Conservation (phyloP, 2,888 invertebrate species). For the Agapostemon virescens region DNA sequence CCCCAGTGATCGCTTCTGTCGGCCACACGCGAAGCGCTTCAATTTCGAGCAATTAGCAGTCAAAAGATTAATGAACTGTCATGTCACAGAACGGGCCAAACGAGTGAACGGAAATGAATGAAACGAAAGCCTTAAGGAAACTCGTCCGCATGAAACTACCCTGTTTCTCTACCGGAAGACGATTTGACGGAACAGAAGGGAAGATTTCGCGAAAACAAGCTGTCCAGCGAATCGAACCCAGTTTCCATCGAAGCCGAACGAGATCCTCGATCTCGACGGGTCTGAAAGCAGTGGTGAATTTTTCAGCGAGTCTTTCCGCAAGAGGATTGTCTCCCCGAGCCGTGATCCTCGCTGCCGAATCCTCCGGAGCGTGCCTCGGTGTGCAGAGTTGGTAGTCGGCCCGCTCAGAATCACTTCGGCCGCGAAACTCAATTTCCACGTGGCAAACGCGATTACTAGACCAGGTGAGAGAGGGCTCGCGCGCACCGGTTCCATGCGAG, state of each 20-base stretch:
- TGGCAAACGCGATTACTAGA: constrained; percentile 36
- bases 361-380: neutral
- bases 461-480: constrained; percentile 20
- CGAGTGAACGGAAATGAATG: too few relatives aligned
- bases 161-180: neutral
- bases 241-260: neutral
- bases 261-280: neutral
- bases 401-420: constrained; percentile 24
- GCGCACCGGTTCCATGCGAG: constrained; percentile 19
- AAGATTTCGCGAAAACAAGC: neutral
- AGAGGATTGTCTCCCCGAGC: neutral
- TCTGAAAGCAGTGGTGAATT: neutral
- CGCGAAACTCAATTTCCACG: constrained; percentile 43
- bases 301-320: neutral
- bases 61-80: too few relatives aligned
- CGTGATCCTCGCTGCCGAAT: constrained; percentile 7
- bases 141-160: neutral
- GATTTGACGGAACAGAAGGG: neutral
- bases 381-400: neutral
- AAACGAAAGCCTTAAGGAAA: neutral
- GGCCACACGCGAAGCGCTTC: too few relatives aligned
- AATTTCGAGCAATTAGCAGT: too few relatives aligned
- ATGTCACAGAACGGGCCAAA: neutral
- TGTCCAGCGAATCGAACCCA: neutral
- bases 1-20: too few relatives aligned